Percentiles rank a stretch among this genome's conserved stretches.
These are phyloP conservation scores for Neomorphus geoffroyi DNA, from an alignment of 2,797 vertebrate genomes.

Conservation along the genomic window DNA sequence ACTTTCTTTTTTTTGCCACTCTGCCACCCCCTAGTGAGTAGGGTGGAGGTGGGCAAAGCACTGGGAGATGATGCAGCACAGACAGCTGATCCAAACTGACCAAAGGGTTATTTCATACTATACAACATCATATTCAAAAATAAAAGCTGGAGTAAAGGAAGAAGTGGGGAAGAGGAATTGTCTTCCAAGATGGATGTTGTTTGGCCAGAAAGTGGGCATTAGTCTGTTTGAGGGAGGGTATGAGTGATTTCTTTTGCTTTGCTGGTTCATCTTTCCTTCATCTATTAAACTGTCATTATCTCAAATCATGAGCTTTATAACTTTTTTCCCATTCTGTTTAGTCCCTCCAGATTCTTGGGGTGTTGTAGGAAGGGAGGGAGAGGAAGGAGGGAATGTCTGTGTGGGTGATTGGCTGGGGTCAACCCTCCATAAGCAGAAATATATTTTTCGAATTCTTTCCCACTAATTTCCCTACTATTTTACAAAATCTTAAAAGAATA, in stretches of 20 bases:
- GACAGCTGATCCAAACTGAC: background rate
- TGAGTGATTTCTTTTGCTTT: background rate
- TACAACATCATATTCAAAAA: background rate
- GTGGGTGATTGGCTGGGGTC: background rate
- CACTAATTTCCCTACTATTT: background rate
- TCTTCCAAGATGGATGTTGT: background rate
- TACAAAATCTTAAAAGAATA: background rate
- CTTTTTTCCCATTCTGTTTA: background rate
- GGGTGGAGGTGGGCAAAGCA: background rate
- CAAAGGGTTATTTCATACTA: background rate
- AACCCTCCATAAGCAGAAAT: background rate
- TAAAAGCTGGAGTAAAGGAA: background rate
- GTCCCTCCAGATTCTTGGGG: background rate
- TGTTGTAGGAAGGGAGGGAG: background rate
- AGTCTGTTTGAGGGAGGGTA: background rate
- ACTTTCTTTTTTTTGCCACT: background rate
- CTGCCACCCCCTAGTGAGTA: background rate
- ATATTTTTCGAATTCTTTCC: background rate
- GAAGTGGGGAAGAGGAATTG: accelerated
- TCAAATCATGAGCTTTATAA: background rate
- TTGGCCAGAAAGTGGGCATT: background rate
- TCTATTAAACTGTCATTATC: background rate
- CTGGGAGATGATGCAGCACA: background rate
- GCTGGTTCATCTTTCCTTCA: background rate
- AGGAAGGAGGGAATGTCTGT: background rate